A percentile compares a stretch with the other conserved stretches of the same genome.
phyloP scores from a whole-genome alignment of 2,888 invertebrate species.

The Gasteruption jaculator region DNA sequence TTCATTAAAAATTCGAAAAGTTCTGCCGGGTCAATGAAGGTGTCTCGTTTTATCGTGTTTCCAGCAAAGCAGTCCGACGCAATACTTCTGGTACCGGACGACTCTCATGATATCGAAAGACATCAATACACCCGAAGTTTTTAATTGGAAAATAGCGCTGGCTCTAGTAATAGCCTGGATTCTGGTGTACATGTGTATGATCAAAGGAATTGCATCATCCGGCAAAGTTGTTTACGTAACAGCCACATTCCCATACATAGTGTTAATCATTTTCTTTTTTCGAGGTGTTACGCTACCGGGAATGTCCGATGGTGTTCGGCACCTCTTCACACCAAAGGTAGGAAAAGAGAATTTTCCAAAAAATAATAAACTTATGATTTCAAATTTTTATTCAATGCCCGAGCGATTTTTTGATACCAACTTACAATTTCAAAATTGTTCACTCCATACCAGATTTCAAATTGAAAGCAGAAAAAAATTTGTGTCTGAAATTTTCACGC shows the following conservation, averaged over 20 bases:
- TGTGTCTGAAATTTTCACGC: no score
- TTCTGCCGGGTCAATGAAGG: no score
- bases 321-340: slow-evolving; percentile 85
- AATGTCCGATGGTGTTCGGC: slow-evolving; percentile 79
- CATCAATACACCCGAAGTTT: slow-evolving; percentile 78
- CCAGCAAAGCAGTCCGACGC: slow-evolving; percentile 83
- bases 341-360: slow-evolving; percentile 5
- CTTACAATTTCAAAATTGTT: no score
- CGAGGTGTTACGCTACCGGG: slow-evolving; percentile 88
- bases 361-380: slow-evolving; percentile 2
- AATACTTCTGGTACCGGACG: slow-evolving; percentile 93
- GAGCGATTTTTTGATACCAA: no score
- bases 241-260: slow-evolving; percentile 94
- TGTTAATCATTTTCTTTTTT: slow-evolving; percentile 92
- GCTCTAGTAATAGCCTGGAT: slow-evolving; percentile 89
- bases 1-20: no score
- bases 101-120: slow-evolving; percentile 87
- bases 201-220: slow-evolving; percentile 94
- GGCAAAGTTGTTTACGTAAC: slow-evolving; percentile 93
- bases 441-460: no score
- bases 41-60: no score
- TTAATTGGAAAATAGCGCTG: slow-evolving; percentile 89
- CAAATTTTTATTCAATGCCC: no score
- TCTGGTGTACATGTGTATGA: slow-evolving; percentile 93
- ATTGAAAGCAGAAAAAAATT: no score